Evolutionary conservation across 2,113 vertebrate species (phyloP), one percentile per base, ranked within the genome.

Genomic region (Butorides virescens): DNA sequence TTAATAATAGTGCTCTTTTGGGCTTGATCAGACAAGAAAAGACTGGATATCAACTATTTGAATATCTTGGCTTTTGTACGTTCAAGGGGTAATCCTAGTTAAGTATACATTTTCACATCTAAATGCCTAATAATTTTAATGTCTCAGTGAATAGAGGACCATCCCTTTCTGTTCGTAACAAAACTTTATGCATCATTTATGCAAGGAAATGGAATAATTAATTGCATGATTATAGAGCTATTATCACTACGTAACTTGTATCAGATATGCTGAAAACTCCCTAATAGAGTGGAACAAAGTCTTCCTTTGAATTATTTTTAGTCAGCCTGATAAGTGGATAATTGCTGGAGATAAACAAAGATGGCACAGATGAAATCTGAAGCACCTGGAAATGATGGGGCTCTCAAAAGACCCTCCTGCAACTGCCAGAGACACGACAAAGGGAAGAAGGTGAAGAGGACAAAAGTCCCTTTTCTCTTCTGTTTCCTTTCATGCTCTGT

Each of bases 381-480:
- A 84, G 30, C 53, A 79, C 34, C 79, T 76, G 68, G 73, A 93
- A 77, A 68, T 49, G 68, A 86, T 36, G 3, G 25, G 55, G 5
- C 10, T 67, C 36, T 56, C 49, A 61, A 75, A 86, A 92, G 62
- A 49, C 7, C 46, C 9, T 88, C 46, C 13, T 55, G 25, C 14
- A 39, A 61, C 52, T 36, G 18, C 14, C 62, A 61, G 67, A 88
- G 46, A 62, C 0, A 7, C 0, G 1, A 37, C 0, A 2, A 67
- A 83, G 16, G 36, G 55, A 61, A 82, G 52, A 77, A 67, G 6
- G 5, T 36, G 17, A 62, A 70, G 32, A 46, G 0, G 10, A 66
- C 2, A 63, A 67, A 80, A 90, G 34, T 8, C 10, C 7, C 6
- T 75, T 74, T 83, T 62, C 12, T 68, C 30, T 49, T 78, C 58